phyloP scores from a whole-genome alignment of 2,113 vertebrate genomes.

The Pterocles burchelli region DNA sequence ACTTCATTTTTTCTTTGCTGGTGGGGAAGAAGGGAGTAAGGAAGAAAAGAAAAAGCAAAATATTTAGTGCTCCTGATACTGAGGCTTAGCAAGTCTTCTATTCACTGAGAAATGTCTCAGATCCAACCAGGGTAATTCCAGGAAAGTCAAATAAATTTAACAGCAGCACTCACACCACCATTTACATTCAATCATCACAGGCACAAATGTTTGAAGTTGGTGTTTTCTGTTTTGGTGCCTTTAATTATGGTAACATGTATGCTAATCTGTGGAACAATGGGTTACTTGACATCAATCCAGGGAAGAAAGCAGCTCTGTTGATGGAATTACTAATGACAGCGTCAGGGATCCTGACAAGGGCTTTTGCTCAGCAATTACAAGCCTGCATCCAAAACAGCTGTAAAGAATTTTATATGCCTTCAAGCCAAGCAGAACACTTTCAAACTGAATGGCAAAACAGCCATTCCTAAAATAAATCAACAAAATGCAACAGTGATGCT shows the following conservation, averaged over 20 bases:
- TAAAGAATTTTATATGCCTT: neutral
- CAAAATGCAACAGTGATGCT: neutral
- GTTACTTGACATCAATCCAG: neutral
- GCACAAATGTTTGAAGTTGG: neutral
- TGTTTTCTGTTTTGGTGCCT: neutral
- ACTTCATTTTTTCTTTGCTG: neutral
- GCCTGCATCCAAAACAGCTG: neutral
- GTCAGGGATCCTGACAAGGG: neutral
- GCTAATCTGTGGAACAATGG: conserved; percentile 46
- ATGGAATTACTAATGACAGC: neutral
- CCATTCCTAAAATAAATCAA: neutral
- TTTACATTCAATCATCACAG: neutral
- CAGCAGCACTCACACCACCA: neutral
- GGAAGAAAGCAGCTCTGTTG: conserved; percentile 54
- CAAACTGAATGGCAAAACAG: neutral
- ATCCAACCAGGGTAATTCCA: neutral
- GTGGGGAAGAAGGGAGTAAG: neutral
- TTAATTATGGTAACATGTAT: neutral
- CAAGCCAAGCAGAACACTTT: neutral
- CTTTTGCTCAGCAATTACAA: neutral
- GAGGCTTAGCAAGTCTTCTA: neutral
- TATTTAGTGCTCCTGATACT: neutral
- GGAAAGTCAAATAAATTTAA: conserved; percentile 3
- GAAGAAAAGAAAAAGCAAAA: neutral
- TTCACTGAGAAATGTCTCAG: neutral